phyloP scores from a whole-genome alignment of 2,113 vertebrate species.

The human region GRCh38 chr22:30986001-30986500 shows the following conservation, averaged over 20 bases:
- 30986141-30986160: not conserved
- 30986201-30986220: not conserved
- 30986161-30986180: not conserved
- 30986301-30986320: not conserved
- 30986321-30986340: not conserved
- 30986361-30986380: not conserved
- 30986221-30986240: not conserved
- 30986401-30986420: too few species aligned
- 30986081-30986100: not conserved
- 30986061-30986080: not conserved
- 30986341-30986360: not conserved
- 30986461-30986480: too few species aligned
- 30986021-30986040: not conserved
- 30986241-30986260: conserved; percentile 17
- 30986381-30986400: too few species aligned
- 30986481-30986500: too few species aligned
- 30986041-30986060: not conserved
- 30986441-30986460: too few species aligned
- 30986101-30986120: not conserved
- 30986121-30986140: not conserved
- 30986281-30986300: not conserved
- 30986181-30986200: conserved; percentile 22
- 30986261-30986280: conserved; percentile 11
- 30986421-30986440: too few species aligned
- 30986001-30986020: not conserved